phyloP scores from a whole-genome alignment of 2,113 vertebrate genomes.

The Chunga burmeisteri region DNA sequence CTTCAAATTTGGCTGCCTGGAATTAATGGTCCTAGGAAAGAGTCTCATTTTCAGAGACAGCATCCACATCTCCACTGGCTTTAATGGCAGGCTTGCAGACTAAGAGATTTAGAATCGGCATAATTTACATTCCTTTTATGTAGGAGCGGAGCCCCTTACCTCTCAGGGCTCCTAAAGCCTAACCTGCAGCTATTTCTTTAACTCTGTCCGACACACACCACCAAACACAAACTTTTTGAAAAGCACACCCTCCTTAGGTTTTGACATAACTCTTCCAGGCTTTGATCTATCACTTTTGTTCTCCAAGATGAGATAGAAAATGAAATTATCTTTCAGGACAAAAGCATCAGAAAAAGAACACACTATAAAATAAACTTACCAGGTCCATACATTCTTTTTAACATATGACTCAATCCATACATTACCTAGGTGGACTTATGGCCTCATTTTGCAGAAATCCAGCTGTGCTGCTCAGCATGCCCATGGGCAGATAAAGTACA shows the following conservation, averaged over 20 bases:
- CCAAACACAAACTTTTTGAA: background rate
- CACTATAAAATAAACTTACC: background rate
- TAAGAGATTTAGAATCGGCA: background rate
- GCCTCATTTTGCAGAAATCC: background rate
- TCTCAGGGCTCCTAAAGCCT: background rate
- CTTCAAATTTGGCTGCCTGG: background rate
- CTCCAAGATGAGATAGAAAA: background rate
- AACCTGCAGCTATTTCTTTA: background rate
- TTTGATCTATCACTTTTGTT: conserved; percentile 42
- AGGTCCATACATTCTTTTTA: conserved; percentile 6
- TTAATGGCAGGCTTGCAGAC: background rate
- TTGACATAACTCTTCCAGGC: background rate
- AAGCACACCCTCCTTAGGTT: background rate
- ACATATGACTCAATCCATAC: background rate
- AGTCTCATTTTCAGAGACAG: background rate
- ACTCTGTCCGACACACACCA: background rate
- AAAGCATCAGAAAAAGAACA: background rate
- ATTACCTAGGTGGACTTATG: background rate
- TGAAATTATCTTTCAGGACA: conserved; percentile 19
- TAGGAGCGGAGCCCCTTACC: background rate
- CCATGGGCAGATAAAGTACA: background rate
- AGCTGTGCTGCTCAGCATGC: background rate
- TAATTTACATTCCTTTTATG: background rate
- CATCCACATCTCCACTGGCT: background rate
- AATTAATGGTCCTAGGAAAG: background rate